These are phyloP conservation scores for Falco biarmicus DNA, from an alignment of 2,797 vertebrate species.

Conservation along the genomic window DNA sequence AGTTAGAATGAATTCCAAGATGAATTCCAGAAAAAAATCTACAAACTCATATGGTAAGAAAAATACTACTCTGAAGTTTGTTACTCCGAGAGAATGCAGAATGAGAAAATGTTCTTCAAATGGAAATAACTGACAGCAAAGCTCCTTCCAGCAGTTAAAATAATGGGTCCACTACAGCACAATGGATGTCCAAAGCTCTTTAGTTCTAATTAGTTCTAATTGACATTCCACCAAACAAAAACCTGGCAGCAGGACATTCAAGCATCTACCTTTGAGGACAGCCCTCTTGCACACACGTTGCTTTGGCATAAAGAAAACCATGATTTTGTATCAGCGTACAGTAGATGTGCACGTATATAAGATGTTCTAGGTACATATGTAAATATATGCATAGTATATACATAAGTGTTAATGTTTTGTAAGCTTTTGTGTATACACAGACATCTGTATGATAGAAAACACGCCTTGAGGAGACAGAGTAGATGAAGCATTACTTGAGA, in stretches of 20 bases:
- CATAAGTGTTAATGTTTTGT: background rate
- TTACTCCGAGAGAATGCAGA: background rate
- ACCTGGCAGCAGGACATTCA: background rate
- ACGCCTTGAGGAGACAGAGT: background rate
- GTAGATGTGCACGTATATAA: accelerated
- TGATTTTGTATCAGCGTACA: background rate
- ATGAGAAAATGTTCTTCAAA: background rate
- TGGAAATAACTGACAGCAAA: background rate
- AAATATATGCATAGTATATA: background rate
- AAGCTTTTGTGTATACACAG: background rate
- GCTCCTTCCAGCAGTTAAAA: background rate
- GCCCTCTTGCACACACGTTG: background rate
- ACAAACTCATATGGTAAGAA: background rate
- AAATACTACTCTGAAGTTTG: background rate
- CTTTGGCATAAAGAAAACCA: background rate
- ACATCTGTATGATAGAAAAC: background rate
- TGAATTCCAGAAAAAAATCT: background rate
- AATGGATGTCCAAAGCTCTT: background rate
- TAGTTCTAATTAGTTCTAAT: background rate
- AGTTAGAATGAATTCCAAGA: background rate
- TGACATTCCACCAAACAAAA: background rate
- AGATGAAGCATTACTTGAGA: background rate
- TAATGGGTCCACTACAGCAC: background rate
- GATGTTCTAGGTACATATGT: background rate
- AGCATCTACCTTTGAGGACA: background rate